phyloP scores from a whole-genome alignment of 1,140 invertebrate species.

The Cephus cinctus region DNA sequence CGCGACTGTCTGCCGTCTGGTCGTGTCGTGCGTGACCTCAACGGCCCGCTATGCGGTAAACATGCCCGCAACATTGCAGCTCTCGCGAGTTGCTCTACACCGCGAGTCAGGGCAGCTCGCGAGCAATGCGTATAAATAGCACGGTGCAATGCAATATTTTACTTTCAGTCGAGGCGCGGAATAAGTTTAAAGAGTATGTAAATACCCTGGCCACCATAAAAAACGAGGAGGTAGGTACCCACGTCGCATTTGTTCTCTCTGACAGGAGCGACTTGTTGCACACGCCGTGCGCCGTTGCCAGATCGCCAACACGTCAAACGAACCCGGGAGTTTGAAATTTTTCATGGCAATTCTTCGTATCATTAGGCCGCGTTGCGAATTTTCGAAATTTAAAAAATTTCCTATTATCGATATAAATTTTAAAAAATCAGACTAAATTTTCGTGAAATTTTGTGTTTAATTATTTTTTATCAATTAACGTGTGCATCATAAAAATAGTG shows the following conservation, averaged over 20 bases:
- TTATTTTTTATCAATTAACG: neutral
- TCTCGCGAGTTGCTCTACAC: neutral
- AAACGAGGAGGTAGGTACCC: constrained; percentile 60
- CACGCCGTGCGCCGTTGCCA: constrained; percentile 34
- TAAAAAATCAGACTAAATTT: neutral
- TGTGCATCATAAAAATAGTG: neutral
- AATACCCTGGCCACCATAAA: constrained; percentile 85
- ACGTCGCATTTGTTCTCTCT: constrained; percentile 17
- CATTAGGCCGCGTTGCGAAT: no score
- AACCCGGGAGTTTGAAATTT: neutral
- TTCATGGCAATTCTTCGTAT: neutral
- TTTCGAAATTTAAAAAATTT: neutral
- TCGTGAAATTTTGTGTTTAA: neutral
- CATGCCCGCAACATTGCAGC: constrained; percentile 2
- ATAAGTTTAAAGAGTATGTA: constrained; percentile 87
- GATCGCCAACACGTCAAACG: constrained; percentile 10
- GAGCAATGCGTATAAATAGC: neutral
- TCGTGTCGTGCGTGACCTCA: constrained; percentile 13
- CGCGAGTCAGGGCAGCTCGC: neutral
- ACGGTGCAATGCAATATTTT: constrained; percentile 26
- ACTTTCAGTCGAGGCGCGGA: constrained; percentile 77
- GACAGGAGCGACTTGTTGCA: constrained; percentile 52
- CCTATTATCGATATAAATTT: neutral
- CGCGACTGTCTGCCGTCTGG: constrained; percentile 2
- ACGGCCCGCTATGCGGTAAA: constrained; percentile 13